phyloP scores from a whole-genome alignment of 1,140 invertebrate species.

The Calephelis virginiensis region DNA sequence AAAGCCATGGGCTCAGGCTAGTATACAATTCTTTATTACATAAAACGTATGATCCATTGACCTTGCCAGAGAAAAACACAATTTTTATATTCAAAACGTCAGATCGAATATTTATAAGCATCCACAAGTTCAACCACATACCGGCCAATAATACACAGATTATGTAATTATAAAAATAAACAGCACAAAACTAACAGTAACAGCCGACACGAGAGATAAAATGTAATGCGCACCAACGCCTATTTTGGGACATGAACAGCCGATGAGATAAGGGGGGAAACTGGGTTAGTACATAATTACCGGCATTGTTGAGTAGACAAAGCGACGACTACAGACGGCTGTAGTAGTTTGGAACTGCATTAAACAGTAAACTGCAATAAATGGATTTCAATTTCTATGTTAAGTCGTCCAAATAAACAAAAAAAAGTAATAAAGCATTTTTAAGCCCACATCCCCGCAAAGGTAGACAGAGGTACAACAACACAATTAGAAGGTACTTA shows the following conservation, averaged over 20 bases:
- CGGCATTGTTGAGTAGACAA: slow-evolving; percentile 1
- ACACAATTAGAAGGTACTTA: too few species aligned
- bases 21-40: too few species aligned
- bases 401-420: too few species aligned
- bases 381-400: too few species aligned
- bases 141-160: slow-evolving; percentile 2
- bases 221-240: slow-evolving; percentile 4
- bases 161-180: slow-evolving; percentile 2
- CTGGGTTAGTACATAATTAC: slow-evolving; percentile 10
- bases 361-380: not conserved
- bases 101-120: not conserved
- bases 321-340: not conserved
- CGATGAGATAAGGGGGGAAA: slow-evolving; percentile 10
- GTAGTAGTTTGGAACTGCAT: too few species aligned
- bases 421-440: too few species aligned
- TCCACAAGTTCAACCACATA: not conserved
- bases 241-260: slow-evolving; percentile 5
- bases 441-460: too few species aligned
- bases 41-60: too few species aligned
- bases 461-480: too few species aligned
- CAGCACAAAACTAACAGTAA: not conserved
- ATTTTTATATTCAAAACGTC: too few species aligned
- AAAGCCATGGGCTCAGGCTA: too few species aligned
- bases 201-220: slow-evolving; percentile 4
- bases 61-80: too few species aligned